Conservation (phyloP, 1,140 invertebrate species). For the Eulimnadia texana region DNA sequence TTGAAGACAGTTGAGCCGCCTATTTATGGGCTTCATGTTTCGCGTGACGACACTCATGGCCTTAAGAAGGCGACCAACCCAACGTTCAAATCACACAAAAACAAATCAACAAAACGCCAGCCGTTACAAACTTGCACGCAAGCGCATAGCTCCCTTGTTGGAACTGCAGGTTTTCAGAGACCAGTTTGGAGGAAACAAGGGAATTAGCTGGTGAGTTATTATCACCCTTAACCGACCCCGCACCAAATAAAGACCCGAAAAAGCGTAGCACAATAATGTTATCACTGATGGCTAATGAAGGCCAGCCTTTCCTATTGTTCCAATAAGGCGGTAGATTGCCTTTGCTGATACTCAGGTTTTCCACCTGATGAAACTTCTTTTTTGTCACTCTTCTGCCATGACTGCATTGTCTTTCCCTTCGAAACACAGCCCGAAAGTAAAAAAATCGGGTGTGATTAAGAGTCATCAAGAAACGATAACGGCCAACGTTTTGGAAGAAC, state of each 20-base stretch:
- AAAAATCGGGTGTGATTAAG: background rate
- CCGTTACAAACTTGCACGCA: background rate
- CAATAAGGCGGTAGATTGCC: background rate
- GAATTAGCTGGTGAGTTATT: too few species aligned
- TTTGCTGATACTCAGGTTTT: background rate
- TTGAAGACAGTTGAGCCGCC: background rate
- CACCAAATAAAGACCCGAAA: too few species aligned
- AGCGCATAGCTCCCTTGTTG: too few species aligned
- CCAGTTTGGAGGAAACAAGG: too few species aligned
- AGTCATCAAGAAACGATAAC: background rate
- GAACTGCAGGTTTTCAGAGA: too few species aligned
- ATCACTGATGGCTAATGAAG: background rate
- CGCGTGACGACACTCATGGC: background rate
- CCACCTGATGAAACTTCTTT: background rate
- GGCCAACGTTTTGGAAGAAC: background rate
- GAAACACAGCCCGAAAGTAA: background rate
- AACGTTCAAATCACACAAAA: background rate
- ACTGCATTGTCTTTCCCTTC: too few species aligned
- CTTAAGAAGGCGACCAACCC: too few species aligned
- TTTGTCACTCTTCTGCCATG: background rate
- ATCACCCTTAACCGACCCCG: too few species aligned
- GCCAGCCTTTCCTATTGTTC: background rate
- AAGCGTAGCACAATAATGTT: background rate
- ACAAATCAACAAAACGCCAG: background rate
- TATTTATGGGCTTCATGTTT: background rate